Conservation (phyloP, 2,113 vertebrate species). For the Upupa epops region DNA sequence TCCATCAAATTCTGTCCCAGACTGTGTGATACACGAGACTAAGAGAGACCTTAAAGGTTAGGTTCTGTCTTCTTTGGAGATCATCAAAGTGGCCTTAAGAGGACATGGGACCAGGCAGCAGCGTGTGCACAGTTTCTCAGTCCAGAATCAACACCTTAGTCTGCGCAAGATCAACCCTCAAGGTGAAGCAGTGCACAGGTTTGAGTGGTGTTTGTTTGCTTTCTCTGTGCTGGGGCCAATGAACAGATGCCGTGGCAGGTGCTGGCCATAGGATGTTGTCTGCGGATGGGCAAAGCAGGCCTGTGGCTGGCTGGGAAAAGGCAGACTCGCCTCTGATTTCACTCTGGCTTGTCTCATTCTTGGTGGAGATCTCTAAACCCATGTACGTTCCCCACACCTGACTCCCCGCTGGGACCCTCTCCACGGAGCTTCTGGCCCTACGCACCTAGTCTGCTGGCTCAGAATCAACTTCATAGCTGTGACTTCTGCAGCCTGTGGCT, state of each 20-base stretch:
- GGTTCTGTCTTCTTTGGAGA: background rate
- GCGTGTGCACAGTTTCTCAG: background rate
- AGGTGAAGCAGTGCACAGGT: accelerated
- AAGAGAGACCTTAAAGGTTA: background rate
- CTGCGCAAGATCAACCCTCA: background rate
- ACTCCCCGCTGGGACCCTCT: background rate
- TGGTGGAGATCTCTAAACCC: background rate
- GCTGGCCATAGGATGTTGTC: background rate
- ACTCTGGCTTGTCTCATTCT: background rate
- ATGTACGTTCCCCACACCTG: background rate
- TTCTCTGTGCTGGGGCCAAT: background rate
- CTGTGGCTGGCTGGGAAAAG: background rate
- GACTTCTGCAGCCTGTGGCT: slow-evolving; percentile 67
- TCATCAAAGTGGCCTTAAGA: background rate
- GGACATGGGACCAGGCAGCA: background rate
- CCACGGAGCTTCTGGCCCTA: background rate
- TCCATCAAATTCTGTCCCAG: background rate
- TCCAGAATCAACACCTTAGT: background rate
- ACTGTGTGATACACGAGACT: background rate
- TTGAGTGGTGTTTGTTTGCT: background rate
- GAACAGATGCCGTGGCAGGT: background rate
- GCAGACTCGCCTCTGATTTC: background rate
- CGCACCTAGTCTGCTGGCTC: slow-evolving; percentile 9
- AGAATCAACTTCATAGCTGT: slow-evolving; percentile 40
- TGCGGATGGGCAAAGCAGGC: background rate